Conservation (phyloP, 2,113 vertebrate genomes). For the Pelodiscus sinensis region DNA sequence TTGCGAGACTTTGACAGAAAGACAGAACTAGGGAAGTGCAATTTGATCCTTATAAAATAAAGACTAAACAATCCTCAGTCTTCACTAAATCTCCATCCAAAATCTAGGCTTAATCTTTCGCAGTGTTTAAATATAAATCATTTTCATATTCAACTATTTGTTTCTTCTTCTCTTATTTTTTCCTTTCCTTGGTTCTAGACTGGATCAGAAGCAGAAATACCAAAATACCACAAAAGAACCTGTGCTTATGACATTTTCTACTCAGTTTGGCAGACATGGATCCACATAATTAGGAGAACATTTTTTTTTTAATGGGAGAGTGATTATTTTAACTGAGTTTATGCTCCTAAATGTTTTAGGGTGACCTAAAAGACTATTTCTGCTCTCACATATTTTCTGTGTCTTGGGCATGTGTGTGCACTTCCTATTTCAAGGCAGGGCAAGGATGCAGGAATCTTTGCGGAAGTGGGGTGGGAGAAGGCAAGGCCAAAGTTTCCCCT, state of each 20-base stretch:
- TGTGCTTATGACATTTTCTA: background rate
- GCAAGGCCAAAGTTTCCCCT: too few species aligned
- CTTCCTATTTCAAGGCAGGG: background rate
- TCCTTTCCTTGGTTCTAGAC: background rate
- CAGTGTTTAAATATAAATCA: background rate
- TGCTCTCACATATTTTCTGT: background rate
- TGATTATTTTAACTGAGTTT: background rate
- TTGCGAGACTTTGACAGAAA: background rate
- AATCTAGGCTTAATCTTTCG: background rate
- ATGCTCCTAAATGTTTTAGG: background rate
- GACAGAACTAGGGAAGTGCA: background rate
- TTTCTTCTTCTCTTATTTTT: background rate
- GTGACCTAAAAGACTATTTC: background rate
- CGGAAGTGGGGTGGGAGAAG: too few species aligned
- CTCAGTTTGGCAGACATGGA: background rate
- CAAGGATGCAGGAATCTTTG: too few species aligned
- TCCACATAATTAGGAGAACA: background rate
- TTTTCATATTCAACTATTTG: background rate
- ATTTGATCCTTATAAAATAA: background rate
- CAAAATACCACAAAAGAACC: background rate
- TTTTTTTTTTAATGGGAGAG: background rate
- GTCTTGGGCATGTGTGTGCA: background rate
- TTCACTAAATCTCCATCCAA: background rate
- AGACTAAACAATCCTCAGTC: background rate
- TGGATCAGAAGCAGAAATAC: background rate